These are phyloP conservation scores for Empis livida DNA, from an alignment of 2,888 invertebrate species.

Conservation along the genomic window DNA sequence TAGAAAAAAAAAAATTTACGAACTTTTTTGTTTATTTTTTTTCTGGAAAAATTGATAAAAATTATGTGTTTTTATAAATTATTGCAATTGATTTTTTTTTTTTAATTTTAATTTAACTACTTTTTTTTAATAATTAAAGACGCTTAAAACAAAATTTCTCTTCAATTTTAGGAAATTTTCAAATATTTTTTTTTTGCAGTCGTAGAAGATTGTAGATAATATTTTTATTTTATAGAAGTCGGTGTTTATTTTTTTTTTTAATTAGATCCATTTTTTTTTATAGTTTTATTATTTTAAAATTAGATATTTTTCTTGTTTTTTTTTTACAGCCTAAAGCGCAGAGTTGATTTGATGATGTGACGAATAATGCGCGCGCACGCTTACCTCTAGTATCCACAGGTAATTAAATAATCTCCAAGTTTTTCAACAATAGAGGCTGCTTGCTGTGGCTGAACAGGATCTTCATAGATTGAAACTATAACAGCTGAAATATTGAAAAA, in stretches of 20 bases:
- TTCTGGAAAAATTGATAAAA: too few relatives aligned
- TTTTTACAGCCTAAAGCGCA: neutral
- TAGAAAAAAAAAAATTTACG: too few relatives aligned
- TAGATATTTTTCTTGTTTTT: neutral
- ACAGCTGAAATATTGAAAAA: slow-evolving; percentile 55
- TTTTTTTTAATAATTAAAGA: too few relatives aligned
- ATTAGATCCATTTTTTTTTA: neutral
- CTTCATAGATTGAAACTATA: slow-evolving; percentile 89
- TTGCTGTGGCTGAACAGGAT: slow-evolving; percentile 93
- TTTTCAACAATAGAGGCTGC: slow-evolving; percentile 94
- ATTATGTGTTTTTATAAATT: too few relatives aligned
- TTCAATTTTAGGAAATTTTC: too few relatives aligned
- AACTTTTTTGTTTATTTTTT: too few relatives aligned
- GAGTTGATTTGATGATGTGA: neutral
- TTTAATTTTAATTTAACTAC: too few relatives aligned
- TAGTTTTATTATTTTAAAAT: neutral
- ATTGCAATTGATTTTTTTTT: too few relatives aligned
- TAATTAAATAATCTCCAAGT: slow-evolving; percentile 93
- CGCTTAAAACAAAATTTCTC: too few relatives aligned
- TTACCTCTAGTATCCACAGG: slow-evolving; percentile 86
- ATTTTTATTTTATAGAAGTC: too few relatives aligned
- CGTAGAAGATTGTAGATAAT: too few relatives aligned
- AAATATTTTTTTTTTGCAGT: too few relatives aligned
- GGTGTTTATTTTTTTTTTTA: neutral
- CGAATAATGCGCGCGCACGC: slow-evolving; percentile 3